Conservation (phyloP, 2,888 invertebrate genomes). For the Lasioglossum oenotherae region DNA sequence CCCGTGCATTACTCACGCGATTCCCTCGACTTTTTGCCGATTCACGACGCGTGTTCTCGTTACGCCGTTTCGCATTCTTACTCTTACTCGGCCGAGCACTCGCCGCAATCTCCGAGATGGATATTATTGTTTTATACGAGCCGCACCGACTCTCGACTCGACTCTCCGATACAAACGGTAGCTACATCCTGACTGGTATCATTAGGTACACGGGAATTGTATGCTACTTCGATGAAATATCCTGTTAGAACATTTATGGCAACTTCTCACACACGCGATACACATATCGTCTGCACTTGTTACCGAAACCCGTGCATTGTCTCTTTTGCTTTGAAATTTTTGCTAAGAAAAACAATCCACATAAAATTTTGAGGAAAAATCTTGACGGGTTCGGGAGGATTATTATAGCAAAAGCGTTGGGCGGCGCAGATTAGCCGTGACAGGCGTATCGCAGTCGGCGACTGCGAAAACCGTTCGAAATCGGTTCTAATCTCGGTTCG, state of each 20-base stretch:
- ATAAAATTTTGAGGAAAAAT: too few relatives aligned
- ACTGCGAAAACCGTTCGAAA: neutral
- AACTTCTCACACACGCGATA: too few relatives aligned
- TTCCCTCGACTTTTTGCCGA: neutral
- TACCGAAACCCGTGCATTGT: neutral
- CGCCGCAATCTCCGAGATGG: neutral
- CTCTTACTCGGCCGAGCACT: neutral
- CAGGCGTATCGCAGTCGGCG: neutral
- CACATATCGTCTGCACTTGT: too few relatives aligned
- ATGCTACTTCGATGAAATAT: neutral
- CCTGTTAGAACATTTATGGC: neutral
- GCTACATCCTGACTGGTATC: neutral
- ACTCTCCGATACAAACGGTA: neutral
- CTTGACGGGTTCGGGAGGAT: too few relatives aligned
- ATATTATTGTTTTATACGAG: slow-evolving; percentile 9
- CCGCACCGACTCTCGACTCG: neutral
- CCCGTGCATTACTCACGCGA: neutral
- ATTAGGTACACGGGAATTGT: neutral
- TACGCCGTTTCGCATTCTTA: neutral
- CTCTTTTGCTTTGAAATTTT: neutral
- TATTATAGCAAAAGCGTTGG: too few relatives aligned
- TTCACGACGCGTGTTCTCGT: neutral
- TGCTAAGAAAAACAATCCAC: too few relatives aligned
- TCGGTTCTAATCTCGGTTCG: slow-evolving; percentile 13
- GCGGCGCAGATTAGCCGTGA: neutral